Evolutionary conservation across 2,888 invertebrate species (phyloP), one percentile per base, ranked within the genome.

Genomic region (Ochropleura plecta): DNA sequence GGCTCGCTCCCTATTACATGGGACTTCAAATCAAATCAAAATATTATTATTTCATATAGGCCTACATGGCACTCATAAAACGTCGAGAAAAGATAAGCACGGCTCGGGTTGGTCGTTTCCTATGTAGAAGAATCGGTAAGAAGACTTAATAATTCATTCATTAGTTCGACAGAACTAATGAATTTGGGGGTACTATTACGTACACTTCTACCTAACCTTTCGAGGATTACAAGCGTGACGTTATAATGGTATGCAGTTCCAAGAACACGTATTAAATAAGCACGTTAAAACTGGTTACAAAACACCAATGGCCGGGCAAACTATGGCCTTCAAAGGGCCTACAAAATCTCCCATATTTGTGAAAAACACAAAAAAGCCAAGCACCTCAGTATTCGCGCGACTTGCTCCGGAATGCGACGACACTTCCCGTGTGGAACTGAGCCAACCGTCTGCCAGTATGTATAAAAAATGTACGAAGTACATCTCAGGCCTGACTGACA

Each of bases 341-440:
- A 55, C 40, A n/a, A 40, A 51, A 62, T 63, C 44, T 70, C 40
- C 76, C 74, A 59, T 72, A 70, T 73, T 76, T 18, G 49, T 48
- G 69, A 64, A 20, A 65, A 78, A 59, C 55, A 69, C 64, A 73
- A 74, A 59, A 65, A 40, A 44, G 20, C 44, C 42, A 55, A 75
- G 71, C 75, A 65, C 71, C 76, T 73, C 68, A 44, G 75, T 70
- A 81, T 82, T 83, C 73, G 78, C 78, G 70, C 65, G 82, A 82
- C 81, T 81, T 76, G 73, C 78, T 67, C 76, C 78, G 84, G 86
- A 85, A 85, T 88, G 82, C 78, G 76, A 72, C 70, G 73, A 83
- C 78, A 82, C 86, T 88, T 85, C 88, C 86, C 76, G 73, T 82
- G 78, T 88, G 88, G 88, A 88, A 88, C 87, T 46, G 81, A 82